A percentile compares a stretch with the other conserved stretches of the same genome.
Conservation (phyloP, 2,888 invertebrate genomes). For the Drosophila planitibia region DNA sequence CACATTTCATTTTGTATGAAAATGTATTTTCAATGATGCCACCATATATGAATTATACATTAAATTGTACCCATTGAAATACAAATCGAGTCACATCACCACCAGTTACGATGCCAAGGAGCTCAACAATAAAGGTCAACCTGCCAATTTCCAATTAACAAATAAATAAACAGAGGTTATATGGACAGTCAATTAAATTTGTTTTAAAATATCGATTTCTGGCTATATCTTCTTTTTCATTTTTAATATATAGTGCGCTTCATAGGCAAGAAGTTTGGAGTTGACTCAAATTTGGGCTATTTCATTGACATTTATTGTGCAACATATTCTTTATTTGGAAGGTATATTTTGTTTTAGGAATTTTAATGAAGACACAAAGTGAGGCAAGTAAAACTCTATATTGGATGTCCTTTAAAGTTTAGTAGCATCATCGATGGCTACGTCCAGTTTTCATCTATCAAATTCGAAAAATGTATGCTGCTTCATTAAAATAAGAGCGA, state of each 20-base stretch:
- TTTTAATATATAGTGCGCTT: too few species aligned
- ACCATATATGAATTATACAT: not conserved
- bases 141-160: not conserved
- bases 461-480: too few species aligned
- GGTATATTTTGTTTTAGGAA: not conserved
- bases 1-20: not conserved
- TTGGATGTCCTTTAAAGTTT: too few species aligned
- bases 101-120: not conserved
- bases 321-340: rapidly evolving
- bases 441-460: not conserved
- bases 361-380: not conserved
- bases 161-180: not conserved
- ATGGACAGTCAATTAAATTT: not conserved
- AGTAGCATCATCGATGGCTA: not conserved
- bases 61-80: not conserved
- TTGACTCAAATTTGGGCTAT: not conserved
- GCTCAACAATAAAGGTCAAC: not conserved
- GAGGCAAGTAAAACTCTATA: not conserved
- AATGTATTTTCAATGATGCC: not conserved
- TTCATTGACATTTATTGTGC: not conserved
- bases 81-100: not conserved
- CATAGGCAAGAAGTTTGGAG: not conserved
- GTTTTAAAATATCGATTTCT: not conserved
- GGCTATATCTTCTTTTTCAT: not conserved
- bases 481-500: not conserved